phyloP scores from a whole-genome alignment of 1,140 invertebrate genomes.

The Camponotus floridanus region DNA sequence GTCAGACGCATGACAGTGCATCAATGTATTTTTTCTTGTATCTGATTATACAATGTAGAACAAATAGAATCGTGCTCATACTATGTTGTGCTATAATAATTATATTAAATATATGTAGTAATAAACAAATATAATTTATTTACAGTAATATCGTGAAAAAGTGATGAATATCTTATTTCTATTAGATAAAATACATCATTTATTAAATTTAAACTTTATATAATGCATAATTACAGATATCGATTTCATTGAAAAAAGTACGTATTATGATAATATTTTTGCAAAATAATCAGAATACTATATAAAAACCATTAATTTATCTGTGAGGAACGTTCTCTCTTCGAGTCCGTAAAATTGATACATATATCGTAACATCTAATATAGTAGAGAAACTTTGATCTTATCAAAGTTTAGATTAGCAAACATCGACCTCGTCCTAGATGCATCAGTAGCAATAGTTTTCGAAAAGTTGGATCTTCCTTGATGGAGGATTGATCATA shows the following conservation, averaged over 20 bases:
- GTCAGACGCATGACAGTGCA: conserved; percentile 7
- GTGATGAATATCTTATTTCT: background rate
- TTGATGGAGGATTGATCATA: background rate
- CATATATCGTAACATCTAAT: background rate
- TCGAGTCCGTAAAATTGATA: conserved; percentile 9
- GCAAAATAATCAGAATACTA: background rate
- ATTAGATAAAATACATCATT: background rate
- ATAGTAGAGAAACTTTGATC: conserved; percentile 37
- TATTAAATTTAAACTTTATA: background rate
- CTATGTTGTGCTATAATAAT: background rate
- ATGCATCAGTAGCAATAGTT: conserved; percentile 13
- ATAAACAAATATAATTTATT: background rate
- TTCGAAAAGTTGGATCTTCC: background rate
- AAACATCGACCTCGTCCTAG: conserved; percentile 61
- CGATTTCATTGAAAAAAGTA: background rate
- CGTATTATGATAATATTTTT: background rate
- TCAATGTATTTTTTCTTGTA: background rate
- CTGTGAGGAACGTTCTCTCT: background rate
- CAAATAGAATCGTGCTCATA: background rate
- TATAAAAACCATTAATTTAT: background rate
- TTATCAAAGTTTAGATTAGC: conserved; percentile 56
- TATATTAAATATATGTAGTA: background rate
- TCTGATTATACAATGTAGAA: background rate
- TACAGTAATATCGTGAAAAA: background rate
- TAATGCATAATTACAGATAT: background rate